Conservation (phyloP, 1,140 invertebrate species). For the Neodiprion pinetum region DNA sequence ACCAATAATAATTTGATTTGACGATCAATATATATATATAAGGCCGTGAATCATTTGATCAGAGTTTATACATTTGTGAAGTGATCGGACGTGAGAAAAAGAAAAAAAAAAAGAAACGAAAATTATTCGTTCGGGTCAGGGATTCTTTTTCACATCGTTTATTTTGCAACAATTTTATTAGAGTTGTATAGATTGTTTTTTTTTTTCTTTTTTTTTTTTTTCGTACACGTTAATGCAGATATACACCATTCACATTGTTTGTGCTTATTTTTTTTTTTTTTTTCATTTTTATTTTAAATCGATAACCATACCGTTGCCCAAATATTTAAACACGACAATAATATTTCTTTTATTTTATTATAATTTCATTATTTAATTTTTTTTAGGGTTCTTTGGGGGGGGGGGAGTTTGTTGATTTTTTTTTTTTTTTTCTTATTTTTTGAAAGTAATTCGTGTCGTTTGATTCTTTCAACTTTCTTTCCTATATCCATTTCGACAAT, state of each 20-base stretch:
- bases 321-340: no score
- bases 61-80: background rate
- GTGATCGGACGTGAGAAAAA: background rate
- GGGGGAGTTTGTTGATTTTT: no score
- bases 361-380: no score
- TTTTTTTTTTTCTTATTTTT: no score
- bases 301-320: no score
- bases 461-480: no score
- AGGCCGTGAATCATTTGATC: background rate
- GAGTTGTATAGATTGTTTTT: conserved; percentile 9
- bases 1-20: no score
- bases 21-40: background rate
- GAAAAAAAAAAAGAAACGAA: background rate
- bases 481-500: no score
- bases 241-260: background rate
- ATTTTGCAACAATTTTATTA: conserved; percentile 20
- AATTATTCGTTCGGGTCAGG: background rate
- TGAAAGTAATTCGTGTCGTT: no score
- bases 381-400: no score
- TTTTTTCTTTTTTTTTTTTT: background rate
- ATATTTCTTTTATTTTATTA: no score
- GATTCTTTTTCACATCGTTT: conserved; percentile 10
- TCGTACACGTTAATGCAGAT: background rate
- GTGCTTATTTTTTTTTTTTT: background rate
- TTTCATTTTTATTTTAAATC: background rate